Conservation (phyloP, 2,113 vertebrate genomes). For the Leucoraja erinaceus region DNA sequence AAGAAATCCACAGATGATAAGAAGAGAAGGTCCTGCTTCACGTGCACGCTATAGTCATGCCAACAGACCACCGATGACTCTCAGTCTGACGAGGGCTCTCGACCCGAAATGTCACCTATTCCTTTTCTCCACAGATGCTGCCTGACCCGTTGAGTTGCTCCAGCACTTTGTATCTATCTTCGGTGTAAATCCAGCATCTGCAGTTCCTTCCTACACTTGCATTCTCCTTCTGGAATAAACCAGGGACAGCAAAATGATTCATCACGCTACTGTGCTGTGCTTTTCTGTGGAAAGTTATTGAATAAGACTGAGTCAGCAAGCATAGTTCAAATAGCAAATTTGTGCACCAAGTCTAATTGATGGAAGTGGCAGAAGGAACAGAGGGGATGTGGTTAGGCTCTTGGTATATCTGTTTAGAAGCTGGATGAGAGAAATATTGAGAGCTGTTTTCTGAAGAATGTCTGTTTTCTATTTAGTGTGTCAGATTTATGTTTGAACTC, state of each 20-base stretch:
- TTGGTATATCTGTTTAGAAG: not conserved
- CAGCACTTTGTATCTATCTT: no score
- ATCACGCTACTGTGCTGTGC: not conserved
- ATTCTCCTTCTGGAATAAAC: not conserved
- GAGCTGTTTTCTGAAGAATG: not conserved
- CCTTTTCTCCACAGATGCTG: no score
- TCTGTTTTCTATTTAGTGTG: not conserved
- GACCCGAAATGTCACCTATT: no score
- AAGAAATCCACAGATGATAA: no score
- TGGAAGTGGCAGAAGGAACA: not conserved
- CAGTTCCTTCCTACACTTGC: no score
- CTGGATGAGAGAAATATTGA: not conserved
- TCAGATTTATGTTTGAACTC: slow-evolving; percentile 1
- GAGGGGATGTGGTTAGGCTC: not conserved
- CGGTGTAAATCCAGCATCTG: no score
- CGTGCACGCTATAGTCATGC: no score
- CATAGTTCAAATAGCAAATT: not conserved
- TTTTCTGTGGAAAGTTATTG: not conserved
- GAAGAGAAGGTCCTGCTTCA: no score
- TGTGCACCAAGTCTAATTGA: not conserved
- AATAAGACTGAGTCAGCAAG: not conserved
- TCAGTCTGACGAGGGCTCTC: no score
- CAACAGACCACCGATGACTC: no score
- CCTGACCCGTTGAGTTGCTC: no score
- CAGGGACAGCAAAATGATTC: not conserved